A percentile compares a stretch with the other conserved stretches of the same genome.
These are phyloP conservation scores for Pogonognathellus flavescens DNA, from an alignment of 1,140 invertebrate genomes.

Conservation along the genomic window DNA sequence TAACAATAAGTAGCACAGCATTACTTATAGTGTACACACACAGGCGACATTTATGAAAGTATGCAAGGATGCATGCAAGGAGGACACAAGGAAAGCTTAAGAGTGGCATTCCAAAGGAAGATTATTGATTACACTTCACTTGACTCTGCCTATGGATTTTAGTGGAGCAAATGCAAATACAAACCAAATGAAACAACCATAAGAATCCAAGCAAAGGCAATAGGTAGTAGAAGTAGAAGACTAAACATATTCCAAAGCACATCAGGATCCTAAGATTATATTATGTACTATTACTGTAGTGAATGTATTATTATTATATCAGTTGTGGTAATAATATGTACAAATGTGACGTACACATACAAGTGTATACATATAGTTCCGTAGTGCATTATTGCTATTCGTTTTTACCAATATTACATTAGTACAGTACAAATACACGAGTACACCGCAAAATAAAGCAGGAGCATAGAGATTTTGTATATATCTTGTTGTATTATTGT, in stretches of 20 bases:
- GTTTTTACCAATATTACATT: too few species aligned
- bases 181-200: constrained; percentile 11
- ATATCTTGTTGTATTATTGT: not conserved
- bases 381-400: not conserved
- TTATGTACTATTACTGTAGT: too few species aligned
- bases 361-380: too few species aligned
- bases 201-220: constrained; percentile 1
- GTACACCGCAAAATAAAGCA: not conserved
- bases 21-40: not conserved
- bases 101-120: constrained; percentile 31
- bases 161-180: constrained; percentile 39
- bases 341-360: too few species aligned
- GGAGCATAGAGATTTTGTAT: not conserved
- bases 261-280: not conserved
- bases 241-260: not conserved
- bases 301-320: too few species aligned
- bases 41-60: constrained; percentile 18
- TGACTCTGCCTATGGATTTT: constrained; percentile 40
- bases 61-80: constrained; percentile 34
- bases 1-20: not conserved
- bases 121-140: constrained; percentile 49
- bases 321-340: not conserved
- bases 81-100: constrained; percentile 29
- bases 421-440: too few species aligned
- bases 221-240: not conserved